phyloP scores from a whole-genome alignment of 92 coral and sea anemone species.

The Metridium senile region DNA sequence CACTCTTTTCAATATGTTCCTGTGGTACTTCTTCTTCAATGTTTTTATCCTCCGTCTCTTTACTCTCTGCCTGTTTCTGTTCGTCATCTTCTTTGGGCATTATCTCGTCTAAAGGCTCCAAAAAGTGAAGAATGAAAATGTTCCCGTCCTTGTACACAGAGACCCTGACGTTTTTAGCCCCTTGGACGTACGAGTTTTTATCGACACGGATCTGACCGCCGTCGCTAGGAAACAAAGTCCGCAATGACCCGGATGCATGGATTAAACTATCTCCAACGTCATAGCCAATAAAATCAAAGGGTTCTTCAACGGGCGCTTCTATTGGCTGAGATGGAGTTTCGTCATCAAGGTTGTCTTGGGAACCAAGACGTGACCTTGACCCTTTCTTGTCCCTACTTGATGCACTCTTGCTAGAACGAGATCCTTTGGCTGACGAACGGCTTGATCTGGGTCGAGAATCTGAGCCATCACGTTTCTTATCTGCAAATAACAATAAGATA shows the following conservation, averaged over 20 bases:
- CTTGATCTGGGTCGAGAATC: constrained; percentile 74
- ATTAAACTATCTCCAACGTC: constrained; percentile 93
- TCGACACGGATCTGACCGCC: constrained; percentile 91
- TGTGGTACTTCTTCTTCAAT: constrained; percentile 33
- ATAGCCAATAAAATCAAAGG: constrained; percentile 87
- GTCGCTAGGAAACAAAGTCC: constrained; percentile 90
- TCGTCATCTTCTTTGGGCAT: constrained; percentile 61
- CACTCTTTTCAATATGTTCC: constrained; percentile 86
- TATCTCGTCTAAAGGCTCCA: constrained; percentile 83
- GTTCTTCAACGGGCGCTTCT: constrained; percentile 60
- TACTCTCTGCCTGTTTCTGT: constrained; percentile 26
- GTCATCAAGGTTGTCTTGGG: constrained; percentile 57
- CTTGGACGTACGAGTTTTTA: constrained; percentile 77
- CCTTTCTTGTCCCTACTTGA: constrained; percentile 61
- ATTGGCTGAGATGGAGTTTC: constrained; percentile 39
- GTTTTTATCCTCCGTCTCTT: constrained; percentile 28
- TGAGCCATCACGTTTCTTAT: constrained; percentile 77
- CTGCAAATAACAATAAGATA: too few relatives aligned
- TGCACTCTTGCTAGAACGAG: constrained; percentile 78
- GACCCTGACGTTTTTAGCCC: constrained; percentile 68
- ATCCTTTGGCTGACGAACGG: constrained; percentile 82
- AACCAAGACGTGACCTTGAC: constrained; percentile 64
- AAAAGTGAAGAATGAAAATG: constrained; percentile 77
- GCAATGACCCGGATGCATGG: constrained; percentile 87
- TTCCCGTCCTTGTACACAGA: constrained; percentile 93